These are phyloP conservation scores for Meteorus colon DNA, from an alignment of 2,888 invertebrate genomes.

Conservation along the genomic window DNA sequence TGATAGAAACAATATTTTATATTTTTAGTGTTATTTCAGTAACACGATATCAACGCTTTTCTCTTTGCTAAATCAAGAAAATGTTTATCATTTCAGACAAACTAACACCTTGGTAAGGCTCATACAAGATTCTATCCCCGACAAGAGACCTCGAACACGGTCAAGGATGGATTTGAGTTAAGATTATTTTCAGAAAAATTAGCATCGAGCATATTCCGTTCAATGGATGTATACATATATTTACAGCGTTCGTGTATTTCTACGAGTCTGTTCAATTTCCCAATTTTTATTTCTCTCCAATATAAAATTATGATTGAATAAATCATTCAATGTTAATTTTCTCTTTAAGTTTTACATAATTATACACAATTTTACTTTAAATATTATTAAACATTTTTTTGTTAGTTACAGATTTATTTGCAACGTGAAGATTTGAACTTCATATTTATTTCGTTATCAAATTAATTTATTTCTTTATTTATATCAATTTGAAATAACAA, in stretches of 20 bases:
- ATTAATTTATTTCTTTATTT: neutral
- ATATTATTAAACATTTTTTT: neutral
- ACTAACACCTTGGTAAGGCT: neutral
- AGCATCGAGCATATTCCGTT: neutral
- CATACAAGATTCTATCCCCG: neutral
- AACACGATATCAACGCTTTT: neutral
- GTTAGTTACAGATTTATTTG: neutral
- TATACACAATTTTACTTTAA: neutral
- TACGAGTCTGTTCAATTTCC: neutral
- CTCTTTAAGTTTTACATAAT: neutral
- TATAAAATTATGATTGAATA: too few relatives aligned
- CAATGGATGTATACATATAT: neutral
- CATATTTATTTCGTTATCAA: neutral
- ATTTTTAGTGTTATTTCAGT: neutral
- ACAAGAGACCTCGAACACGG: neutral
- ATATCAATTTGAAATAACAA: neutral
- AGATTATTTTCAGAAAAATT: neutral
- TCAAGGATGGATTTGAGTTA: constrained; percentile 1
- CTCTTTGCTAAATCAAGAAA: neutral
- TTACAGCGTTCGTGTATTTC: constrained; percentile 3
- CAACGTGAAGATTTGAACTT: neutral
- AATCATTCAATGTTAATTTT: constrained; percentile 31
- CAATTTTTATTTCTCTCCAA: neutral
- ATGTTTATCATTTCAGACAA: neutral
- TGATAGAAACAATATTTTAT: neutral